A percentile compares a stretch with the other conserved stretches of the same genome.
phyloP scores from a whole-genome alignment of 92 coral and sea anemone genomes.

The Paragorgia papillata region DNA sequence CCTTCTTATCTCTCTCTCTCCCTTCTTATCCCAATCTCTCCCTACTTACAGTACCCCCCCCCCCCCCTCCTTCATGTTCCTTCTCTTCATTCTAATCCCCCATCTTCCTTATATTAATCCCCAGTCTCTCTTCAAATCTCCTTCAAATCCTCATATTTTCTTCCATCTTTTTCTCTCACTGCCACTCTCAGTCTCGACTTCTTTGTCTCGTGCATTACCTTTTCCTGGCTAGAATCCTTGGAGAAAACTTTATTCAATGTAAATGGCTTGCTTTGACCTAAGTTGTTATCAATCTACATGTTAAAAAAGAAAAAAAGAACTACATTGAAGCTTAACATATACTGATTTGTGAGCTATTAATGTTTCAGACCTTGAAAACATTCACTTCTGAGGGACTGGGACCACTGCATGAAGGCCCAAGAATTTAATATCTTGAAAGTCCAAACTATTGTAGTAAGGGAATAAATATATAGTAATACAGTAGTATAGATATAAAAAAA shows the following conservation, averaged over 20 bases:
- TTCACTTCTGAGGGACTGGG: no score
- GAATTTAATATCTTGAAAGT: no score
- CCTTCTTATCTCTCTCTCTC: neutral
- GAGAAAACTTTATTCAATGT: slow-evolving; percentile 89
- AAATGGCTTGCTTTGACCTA: slow-evolving; percentile 95
- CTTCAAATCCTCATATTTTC: neutral
- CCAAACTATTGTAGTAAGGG: no score
- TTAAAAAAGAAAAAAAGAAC: neutral
- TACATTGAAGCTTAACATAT: no score
- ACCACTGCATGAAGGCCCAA: no score
- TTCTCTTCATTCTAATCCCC: no score
- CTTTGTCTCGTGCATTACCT: slow-evolving; percentile 1
- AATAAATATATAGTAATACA: no score
- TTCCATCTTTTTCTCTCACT: neutral
- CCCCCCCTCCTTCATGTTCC: neutral
- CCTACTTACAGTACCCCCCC: neutral
- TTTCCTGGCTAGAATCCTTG: slow-evolving; percentile 70
- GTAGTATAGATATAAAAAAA: no score
- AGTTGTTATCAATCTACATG: slow-evolving; percentile 88
- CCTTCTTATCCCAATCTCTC: neutral
- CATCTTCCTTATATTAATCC: neutral
- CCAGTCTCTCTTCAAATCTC: neutral
- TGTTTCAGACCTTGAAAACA: no score
- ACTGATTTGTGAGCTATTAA: no score
- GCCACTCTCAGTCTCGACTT: neutral